Conservation (phyloP, 2,888 invertebrate species). For the Nezara viridula region DNA sequence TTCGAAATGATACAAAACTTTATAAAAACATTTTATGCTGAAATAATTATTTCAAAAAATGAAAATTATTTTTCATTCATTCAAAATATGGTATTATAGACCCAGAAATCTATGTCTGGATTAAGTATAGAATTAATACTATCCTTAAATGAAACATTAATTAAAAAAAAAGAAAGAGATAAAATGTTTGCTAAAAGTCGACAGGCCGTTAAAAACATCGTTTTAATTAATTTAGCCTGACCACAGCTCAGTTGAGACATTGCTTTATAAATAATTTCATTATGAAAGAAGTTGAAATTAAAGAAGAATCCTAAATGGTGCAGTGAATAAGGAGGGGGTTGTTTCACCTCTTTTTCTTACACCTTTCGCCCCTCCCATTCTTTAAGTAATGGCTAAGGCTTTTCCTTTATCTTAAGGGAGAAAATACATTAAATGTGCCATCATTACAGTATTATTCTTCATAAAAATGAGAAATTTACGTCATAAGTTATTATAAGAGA, state of each 20-base stretch:
- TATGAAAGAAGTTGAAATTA: background rate
- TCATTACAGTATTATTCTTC: too few species aligned
- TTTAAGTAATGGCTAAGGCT: background rate
- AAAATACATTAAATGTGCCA: background rate
- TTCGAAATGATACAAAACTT: background rate
- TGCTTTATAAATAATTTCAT: conserved; percentile 13
- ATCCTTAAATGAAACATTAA: background rate
- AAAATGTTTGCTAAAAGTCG: background rate
- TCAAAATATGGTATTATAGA: background rate
- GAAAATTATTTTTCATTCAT: too few species aligned
- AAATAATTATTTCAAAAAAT: too few species aligned
- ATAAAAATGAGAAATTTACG: too few species aligned
- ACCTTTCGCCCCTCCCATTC: background rate
- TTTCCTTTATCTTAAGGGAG: background rate
- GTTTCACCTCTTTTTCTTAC: background rate
- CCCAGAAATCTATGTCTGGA: background rate
- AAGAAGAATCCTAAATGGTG: background rate
- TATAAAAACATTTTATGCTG: background rate
- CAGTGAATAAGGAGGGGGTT: background rate
- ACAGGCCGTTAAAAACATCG: background rate
- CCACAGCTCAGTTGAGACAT: background rate
- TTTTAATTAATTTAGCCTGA: background rate
- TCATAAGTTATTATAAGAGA: too few species aligned
- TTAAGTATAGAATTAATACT: background rate
- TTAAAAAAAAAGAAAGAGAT: background rate